phyloP scores from a whole-genome alignment of 1,140 invertebrate genomes.

The Homalodisca vitripennis region DNA sequence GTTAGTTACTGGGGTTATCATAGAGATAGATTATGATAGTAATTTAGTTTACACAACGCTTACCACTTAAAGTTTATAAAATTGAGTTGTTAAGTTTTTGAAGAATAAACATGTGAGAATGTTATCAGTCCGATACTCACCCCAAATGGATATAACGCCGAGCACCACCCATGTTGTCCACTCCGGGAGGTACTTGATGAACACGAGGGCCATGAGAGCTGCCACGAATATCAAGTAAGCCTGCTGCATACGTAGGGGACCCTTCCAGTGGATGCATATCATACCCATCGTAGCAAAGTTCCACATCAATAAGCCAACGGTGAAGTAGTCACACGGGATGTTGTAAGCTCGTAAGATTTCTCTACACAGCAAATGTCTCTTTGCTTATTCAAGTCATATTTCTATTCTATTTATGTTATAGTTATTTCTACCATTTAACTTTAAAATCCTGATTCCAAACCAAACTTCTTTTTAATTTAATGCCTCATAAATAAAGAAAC shows the following conservation, averaged over 20 bases:
- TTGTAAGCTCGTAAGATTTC: slow-evolving; percentile 93
- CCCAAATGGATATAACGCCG: slow-evolving; percentile 97
- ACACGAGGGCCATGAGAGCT: slow-evolving; percentile 97
- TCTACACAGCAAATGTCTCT: slow-evolving; percentile 64
- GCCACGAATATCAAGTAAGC: slow-evolving; percentile 97
- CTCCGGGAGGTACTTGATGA: slow-evolving; percentile 98
- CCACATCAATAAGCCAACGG: slow-evolving; percentile 88
- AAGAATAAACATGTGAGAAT: not conserved
- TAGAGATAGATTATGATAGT: too few species aligned
- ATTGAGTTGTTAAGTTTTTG: too few species aligned
- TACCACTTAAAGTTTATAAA: too few species aligned
- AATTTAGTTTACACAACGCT: too few species aligned
- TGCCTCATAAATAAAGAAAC: too few species aligned
- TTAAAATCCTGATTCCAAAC: too few species aligned
- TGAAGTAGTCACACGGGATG: slow-evolving; percentile 94
- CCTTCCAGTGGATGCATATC: slow-evolving; percentile 98
- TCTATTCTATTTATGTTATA: too few species aligned
- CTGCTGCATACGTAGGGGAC: slow-evolving; percentile 91
- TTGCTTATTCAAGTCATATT: too few species aligned
- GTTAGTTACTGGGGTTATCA: too few species aligned
- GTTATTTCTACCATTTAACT: too few species aligned
- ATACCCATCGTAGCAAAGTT: slow-evolving; percentile 98
- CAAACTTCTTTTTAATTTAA: too few species aligned
- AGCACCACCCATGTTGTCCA: slow-evolving; percentile 99
- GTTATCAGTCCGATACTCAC: slow-evolving; percentile 56